Conservation (phyloP, 1,140 invertebrate species). For the Wasmannia auropunctata region DNA sequence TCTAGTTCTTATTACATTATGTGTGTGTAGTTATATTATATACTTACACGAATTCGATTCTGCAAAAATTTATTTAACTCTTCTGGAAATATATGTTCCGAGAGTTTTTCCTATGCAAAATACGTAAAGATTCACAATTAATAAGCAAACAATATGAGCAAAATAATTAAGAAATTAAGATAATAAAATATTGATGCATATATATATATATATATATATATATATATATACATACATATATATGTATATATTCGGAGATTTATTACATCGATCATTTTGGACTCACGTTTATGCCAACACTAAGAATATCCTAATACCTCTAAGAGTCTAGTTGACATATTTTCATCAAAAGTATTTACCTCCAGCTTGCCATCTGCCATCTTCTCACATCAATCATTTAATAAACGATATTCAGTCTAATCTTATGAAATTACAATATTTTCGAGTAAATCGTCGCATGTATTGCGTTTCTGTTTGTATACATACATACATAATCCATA, state of each 20-base stretch:
- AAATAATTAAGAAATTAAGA: background rate
- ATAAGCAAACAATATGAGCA: background rate
- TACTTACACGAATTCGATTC: conserved; percentile 77
- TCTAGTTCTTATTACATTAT: too few relatives aligned
- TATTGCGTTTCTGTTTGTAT: background rate
- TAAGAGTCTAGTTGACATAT: background rate
- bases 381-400: conserved; percentile 2
- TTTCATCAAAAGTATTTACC: conserved; percentile 1
- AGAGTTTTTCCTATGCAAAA: conserved; percentile 59
- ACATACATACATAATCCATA: background rate
- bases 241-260: background rate
- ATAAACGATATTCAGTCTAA: background rate
- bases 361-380: background rate
- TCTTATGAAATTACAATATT: background rate
- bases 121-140: background rate
- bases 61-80: conserved; percentile 79
- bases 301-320: conserved; percentile 11
- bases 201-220: background rate
- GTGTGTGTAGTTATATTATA: background rate
- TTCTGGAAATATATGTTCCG: conserved; percentile 74
- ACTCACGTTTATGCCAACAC: background rate
- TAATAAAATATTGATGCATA: conserved; percentile 1
- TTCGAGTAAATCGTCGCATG: background rate
- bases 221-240: background rate
- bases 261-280: background rate